A percentile compares a stretch with the other conserved stretches of the same genome.
Conservation (phyloP, 1,140 invertebrate species). For the Contarinia nasturtii region DNA sequence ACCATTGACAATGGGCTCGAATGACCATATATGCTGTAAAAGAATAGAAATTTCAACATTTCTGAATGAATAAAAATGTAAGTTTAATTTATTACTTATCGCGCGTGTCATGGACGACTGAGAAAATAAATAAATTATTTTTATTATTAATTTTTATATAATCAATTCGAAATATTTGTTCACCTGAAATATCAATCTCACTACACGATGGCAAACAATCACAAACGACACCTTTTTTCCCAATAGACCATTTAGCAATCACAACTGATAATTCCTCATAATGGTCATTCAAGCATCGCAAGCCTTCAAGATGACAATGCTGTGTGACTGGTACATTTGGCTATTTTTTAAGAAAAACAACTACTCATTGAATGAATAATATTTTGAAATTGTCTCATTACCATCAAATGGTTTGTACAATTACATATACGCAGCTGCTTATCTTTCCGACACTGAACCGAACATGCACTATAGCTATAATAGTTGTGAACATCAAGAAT, state of each 20-base stretch:
- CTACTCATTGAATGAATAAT: no score
- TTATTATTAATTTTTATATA: no score
- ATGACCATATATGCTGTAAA: not conserved
- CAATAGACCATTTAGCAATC: slow-evolving; percentile 23
- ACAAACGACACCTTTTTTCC: slow-evolving; percentile 31
- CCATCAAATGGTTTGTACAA: slow-evolving; percentile 45
- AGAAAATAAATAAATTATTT: no score
- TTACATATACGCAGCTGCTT: slow-evolving; percentile 38
- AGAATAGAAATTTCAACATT: not conserved
- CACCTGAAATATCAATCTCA: slow-evolving; percentile 33
- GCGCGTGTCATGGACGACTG: no score
- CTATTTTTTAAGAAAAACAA: no score
- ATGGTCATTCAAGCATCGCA: slow-evolving; percentile 36
- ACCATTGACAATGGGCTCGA: not conserved
- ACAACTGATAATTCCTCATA: slow-evolving; percentile 38
- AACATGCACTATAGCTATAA: slow-evolving; percentile 48
- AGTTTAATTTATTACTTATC: no score
- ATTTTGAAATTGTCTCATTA: no score
- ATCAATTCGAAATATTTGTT: no score
- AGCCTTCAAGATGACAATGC: slow-evolving; percentile 35
- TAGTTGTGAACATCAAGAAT: slow-evolving; percentile 34
- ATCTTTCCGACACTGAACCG: slow-evolving; percentile 42
- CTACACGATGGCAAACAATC: slow-evolving; percentile 39
- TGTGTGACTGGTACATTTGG: slow-evolving; percentile 29
- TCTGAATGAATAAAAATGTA: no score